Percentiles rank a stretch among this genome's conserved stretches.
phyloP scores from a whole-genome alignment of 2,888 invertebrate species.

The Sarcophaga subvicina region DNA sequence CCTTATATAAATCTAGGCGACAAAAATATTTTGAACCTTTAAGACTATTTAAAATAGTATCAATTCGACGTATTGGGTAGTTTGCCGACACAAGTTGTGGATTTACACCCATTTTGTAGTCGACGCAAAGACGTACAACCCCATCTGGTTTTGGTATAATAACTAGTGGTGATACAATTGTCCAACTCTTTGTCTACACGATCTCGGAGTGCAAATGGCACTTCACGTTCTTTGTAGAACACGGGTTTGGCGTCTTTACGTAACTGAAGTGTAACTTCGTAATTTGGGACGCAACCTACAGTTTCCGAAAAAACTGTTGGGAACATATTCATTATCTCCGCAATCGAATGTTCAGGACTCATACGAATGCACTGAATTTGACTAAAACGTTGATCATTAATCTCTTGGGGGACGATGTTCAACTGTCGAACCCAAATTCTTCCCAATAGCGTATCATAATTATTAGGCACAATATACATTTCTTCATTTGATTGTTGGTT shows the following conservation, averaged over 20 bases:
- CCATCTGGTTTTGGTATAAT: slow-evolving; percentile 39
- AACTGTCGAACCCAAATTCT: slow-evolving; percentile 45
- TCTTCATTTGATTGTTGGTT: not conserved
- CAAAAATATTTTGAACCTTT: slow-evolving; percentile 4
- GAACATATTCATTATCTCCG: too few species aligned
- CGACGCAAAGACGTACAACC: too few species aligned
- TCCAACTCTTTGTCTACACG: slow-evolving; percentile 45
- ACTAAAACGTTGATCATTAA: too few species aligned
- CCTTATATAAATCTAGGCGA: too few species aligned
- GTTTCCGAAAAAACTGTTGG: slow-evolving; percentile 43
- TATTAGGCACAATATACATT: not conserved
- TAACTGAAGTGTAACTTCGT: slow-evolving; percentile 44
- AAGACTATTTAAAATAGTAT: slow-evolving; percentile 34
- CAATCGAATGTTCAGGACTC: too few species aligned
- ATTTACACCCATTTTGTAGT: too few species aligned
- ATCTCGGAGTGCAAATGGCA: slow-evolving; percentile 55
- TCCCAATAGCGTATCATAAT: not conserved
- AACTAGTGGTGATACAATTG: slow-evolving; percentile 38
- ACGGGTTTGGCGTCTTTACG: slow-evolving; percentile 47
- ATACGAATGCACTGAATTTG: too few species aligned
- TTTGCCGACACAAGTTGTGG: too few species aligned
- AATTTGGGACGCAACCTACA: slow-evolving; percentile 55
- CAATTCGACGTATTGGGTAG: too few species aligned
- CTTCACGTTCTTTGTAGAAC: slow-evolving; percentile 58
- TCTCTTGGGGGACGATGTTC: slow-evolving; percentile 20